Evolutionary conservation across 2,797 vertebrate genomes (phyloP).

Genomic region (Coccyzus lansbergi): DNA sequence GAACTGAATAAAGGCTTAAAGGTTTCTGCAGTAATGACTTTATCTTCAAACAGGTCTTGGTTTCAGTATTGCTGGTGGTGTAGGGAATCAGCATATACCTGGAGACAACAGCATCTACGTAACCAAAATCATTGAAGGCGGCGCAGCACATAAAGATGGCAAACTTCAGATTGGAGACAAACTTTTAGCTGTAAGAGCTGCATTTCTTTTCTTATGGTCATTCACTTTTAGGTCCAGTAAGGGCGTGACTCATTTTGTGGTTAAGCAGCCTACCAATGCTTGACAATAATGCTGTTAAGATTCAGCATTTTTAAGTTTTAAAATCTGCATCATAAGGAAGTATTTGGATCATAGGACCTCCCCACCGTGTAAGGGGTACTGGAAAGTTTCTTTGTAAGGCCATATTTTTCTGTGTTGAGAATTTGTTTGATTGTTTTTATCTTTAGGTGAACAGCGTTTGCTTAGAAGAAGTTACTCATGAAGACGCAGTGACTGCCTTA

Average conservation of each 20-base stretch:
- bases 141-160: slow-evolving; percentile 95
- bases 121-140: slow-evolving; percentile 97
- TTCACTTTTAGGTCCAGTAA: not conserved
- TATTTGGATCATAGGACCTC: too few species aligned
- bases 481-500: slow-evolving; percentile 95
- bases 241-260: not conserved
- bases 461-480: slow-evolving; percentile 95
- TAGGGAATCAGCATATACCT: slow-evolving; percentile 98
- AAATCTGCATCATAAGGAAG: too few species aligned
- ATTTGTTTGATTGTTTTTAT: not conserved
- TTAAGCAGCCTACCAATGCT: not conserved
- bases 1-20: not conserved
- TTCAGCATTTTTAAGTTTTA: too few species aligned
- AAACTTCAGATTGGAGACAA: slow-evolving; percentile 97
- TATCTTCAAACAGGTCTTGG: slow-evolving; percentile 87
- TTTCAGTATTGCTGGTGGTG: slow-evolving; percentile 97
- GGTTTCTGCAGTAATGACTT: slow-evolving; percentile 3
- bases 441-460: slow-evolving; percentile 89
- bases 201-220: not conserved
- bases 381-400: too few species aligned
- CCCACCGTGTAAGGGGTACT: too few species aligned
- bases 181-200: slow-evolving; percentile 87
- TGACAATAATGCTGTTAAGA: too few species aligned
- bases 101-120: slow-evolving; percentile 99
- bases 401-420: not conserved